Evolutionary conservation across 2,113 vertebrate genomes (phyloP), one percentile per base, ranked within the genome.

Genomic region (Phrynosoma platyrhinos): DNA sequence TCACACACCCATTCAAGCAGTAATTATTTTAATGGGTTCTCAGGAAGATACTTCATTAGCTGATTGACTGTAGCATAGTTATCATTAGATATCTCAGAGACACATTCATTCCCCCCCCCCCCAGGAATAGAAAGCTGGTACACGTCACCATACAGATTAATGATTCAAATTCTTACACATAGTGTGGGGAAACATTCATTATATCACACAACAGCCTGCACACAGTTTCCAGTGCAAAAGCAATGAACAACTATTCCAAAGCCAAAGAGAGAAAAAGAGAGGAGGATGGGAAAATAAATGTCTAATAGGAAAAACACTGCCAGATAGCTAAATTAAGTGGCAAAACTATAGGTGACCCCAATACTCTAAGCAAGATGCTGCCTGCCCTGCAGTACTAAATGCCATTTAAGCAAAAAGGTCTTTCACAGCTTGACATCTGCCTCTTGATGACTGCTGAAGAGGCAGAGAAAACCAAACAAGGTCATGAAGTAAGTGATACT

Each of bases 361-460:
- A 3, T 64, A 47, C 23, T 85, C 55, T 21, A 85, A 47, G 58
- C 47, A 52, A 53, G 62, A 79, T 32, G 36, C 36, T 77, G 27
- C 9, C 25, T 62, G 58, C 58, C 58, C 58, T 72, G 23, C 32
- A 27, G 23, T 58, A 72, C 23, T 79, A 36, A 86, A 86, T 71
- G 7, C 13, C 4, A 64, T 69, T 87, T 20, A 27, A 55, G 21
- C 47, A 71, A 62, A 81, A 62, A 30, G 16, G n/a, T 58, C 66
- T 81, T 80, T 80, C 66, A 80, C 66, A 81, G 52, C 40, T 80
- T 80, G 78, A 58, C 32, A 36, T 58, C 68, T 30, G 52, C 72
- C 32, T 79, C 74, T 14, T 52, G 18, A 66, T 68, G 75, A 68
- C 36, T 58, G 25, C 42, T 47, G 53, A 25, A 62, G 84, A 85